Evolutionary conservation across 2,888 invertebrate genomes (phyloP), one percentile per base, ranked within the genome.

Genomic region (Caenorhabditis panamensis): DNA sequence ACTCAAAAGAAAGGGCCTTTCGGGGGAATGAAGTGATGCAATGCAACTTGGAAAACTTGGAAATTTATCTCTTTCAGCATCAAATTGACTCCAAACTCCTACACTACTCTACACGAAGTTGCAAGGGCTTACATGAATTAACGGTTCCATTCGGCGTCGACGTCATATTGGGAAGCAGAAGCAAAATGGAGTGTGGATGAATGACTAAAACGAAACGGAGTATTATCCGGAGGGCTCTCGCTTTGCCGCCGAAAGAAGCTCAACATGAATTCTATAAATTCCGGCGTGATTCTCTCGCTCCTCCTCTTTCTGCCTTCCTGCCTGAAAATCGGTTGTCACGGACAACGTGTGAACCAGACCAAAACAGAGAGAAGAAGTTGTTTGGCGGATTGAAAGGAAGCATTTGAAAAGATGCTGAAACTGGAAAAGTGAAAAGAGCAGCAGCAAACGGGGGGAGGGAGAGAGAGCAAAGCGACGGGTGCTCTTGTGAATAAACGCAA

Each of bases 401-500:
- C n/a, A n/a, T n/a, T n/a, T n/a, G n/a, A n/a, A n/a, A n/a, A n/a
- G n/a, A n/a, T n/a, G n/a, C n/a, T n/a, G n/a, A 66, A 53, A 37
- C 8, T 0, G 44, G 31, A n/a, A 16, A 44, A 44, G 59, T 58
- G 49, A 18, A 26, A 54, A 47, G n/a, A n/a, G n/a, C n/a, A n/a
- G n/a, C n/a, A n/a, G n/a, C 37, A 41, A 73, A 37, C 28, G 16
- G 18, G 67, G 31, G 26, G 26, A 51, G 41, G 67, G 26, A 20
- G 54, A 37, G n/a, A 58, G 31, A 31, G 51, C n/a, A 22, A 26
- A 53, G 44, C 18, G 47, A n/a, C n/a, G n/a, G n/a, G n/a, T n/a
- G 13, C 26, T 28, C 58, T 59, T 67, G 59, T 75, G 75, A 66
- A 59, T 59, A 56, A 67, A 67, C 44, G 31, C 53, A 75, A 61